Conservation (phyloP, 2,888 invertebrate genomes). For the Drosophila barbarae region DNA sequence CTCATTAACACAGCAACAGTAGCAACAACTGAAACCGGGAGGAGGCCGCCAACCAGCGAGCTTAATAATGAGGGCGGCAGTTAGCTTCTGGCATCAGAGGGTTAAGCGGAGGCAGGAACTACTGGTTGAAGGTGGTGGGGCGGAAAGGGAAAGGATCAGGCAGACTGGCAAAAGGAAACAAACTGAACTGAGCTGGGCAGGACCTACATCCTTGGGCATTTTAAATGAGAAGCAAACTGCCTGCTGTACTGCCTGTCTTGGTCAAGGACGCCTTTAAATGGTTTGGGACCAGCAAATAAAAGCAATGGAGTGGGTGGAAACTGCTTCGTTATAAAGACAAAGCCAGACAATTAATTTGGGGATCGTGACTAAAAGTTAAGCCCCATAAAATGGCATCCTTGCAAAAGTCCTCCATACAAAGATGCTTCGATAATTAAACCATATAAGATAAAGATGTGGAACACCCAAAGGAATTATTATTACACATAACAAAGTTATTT, state of each 20-base stretch:
- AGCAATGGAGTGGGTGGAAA: not conserved
- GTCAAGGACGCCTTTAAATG: constrained; percentile 49
- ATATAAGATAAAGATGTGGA: no score
- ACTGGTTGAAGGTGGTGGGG: constrained; percentile 17
- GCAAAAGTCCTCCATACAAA: not conserved
- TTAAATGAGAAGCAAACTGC: constrained; percentile 28
- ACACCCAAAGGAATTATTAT: no score
- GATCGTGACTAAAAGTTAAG: not conserved
- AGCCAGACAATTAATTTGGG: not conserved
- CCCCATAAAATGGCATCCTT: not conserved
- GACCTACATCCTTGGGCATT: constrained; percentile 42
- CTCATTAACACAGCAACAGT: constrained; percentile 31
- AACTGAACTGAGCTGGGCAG: not conserved
- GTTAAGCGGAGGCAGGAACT: constrained; percentile 29
- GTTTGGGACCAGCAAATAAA: constrained; percentile 10
- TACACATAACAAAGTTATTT: not conserved
- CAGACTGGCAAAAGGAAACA: not conserved
- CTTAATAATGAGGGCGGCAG: constrained; percentile 31
- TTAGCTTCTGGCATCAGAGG: constrained; percentile 22
- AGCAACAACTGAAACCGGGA: constrained; percentile 23
- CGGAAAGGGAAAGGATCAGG: constrained; percentile 9
- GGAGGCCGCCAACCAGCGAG: constrained; percentile 14
- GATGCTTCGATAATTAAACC: no score
- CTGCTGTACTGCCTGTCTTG: constrained; percentile 5
- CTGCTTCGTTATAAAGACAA: not conserved